These are phyloP conservation scores for Celastrina argiolus DNA, from an alignment of 2,888 invertebrate species.

Conservation along the genomic window DNA sequence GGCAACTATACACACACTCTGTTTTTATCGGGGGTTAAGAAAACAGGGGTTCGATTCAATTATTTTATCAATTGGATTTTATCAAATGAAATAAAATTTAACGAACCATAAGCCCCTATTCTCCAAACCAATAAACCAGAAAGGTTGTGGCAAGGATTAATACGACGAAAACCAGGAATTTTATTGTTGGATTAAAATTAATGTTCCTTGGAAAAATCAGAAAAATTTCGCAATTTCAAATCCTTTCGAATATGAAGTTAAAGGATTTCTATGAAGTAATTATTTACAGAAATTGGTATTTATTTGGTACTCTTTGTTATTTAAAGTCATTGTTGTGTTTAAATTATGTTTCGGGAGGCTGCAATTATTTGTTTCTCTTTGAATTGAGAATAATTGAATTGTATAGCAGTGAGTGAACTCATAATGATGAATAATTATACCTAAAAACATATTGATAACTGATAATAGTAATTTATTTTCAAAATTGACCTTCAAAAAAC, in stretches of 20 bases:
- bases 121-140: background rate
- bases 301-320: background rate
- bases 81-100: background rate
- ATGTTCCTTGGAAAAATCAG: background rate
- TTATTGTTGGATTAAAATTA: background rate
- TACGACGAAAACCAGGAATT: background rate
- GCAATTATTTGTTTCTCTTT: too few relatives aligned
- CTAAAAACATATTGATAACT: too few relatives aligned
- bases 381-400: too few relatives aligned
- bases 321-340: background rate
- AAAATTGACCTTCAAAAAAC: too few relatives aligned
- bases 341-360: background rate
- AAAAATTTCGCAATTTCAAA: background rate
- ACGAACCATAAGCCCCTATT: background rate
- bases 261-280: background rate
- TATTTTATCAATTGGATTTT: background rate
- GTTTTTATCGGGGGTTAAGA: too few relatives aligned
- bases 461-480: too few relatives aligned
- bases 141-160: conserved; percentile 1
- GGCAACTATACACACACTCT: too few relatives aligned
- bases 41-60: background rate
- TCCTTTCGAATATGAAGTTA: background rate
- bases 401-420: too few relatives aligned
- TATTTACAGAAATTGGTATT: background rate
- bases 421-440: too few relatives aligned